Base-by-base conservation (phyloP, 2,113 vertebrate genomes). In the Mellivora capensis region DNA sequence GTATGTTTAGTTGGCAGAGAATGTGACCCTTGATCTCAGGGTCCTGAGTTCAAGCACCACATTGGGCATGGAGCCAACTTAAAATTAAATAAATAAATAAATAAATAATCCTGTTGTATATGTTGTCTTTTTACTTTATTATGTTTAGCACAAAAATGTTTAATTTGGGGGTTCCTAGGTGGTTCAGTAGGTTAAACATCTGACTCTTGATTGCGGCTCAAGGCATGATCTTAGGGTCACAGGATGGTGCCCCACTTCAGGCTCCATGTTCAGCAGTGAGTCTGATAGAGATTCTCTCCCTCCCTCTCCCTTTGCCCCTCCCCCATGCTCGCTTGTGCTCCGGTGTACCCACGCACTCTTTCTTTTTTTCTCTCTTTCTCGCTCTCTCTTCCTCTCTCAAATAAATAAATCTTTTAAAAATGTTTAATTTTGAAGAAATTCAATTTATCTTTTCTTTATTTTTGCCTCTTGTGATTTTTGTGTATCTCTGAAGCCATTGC, bases 261-360 rank as follows among this genome's bases (percentile, higher is more conserved):
- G 67, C 34, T 37, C 62, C 31, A 67, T 67, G 62, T 17, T 67
- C 34, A 69, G 67, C n/a, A 69, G 67, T 8, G 34, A 37, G 8
- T 69, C 34, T 21, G 34, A 18, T 37, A 4, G 34, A 69, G 67
- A 69, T 69, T 37, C 34, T 69, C 8, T n/a, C 64, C 21, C 18
- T 37, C 34, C 64, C 67, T 69, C 67, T 37, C 10, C 34, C 67
- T 69, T 37, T n/a, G 3, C 18, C 34, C 67, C 8, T 18, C 34
- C 34, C 31, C 62, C 31, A 34, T 67, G 34, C 17, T 69, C 18
- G 0, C 17, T n/a, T 6, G 6, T 8, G 15, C 31, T 8, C 15
- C 14, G n/a, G 31, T 31, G 29, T 29, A 31, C 62, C 6, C 15
- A n/a, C 0, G 0, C 8, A 37, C 20, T 2, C 34, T 69, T 8